Evolutionary conservation across 2,888 invertebrate species (phyloP), one percentile per base, ranked within the genome.

Genomic region (Diadegma fenestrale): DNA sequence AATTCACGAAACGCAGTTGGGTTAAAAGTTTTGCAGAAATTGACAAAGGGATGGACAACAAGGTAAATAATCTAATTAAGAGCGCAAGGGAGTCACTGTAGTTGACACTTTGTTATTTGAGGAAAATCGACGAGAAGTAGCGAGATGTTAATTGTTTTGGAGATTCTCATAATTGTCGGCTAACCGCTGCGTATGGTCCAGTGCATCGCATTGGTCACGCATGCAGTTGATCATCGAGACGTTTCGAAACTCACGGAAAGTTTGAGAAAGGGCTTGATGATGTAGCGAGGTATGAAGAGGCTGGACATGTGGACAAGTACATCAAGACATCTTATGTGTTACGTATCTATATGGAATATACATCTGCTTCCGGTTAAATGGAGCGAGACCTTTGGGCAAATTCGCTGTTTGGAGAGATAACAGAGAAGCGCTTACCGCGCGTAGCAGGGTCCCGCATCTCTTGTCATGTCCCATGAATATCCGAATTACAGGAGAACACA

Each of bases 391-490:
- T 61, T 48, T 80, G 64, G 63, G 73, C 63, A 43, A 72, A 72
- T 72, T 54, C 72, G 69, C 72, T 66, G 73, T 73, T 73, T 43
- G 80, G 54, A 30, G 43, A 73, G 72, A 80, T 66, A 80, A 80
- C 80, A 43, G 80, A 66, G 54, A 33, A 14, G 54, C 73, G 80
- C 80, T 80, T 73, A 64, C 30, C 30, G 54, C 30, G 54, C 41
- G 37, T 19, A 41, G 37, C 12, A 41, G 77, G 10, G 4, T 72
- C 72, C 48, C 33, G 37, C 33, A 48, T 66, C 78, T 78, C 80
- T 58, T 68, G 80, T 72, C 80, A 51, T 80, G 80, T 64, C 22
- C 80, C 80, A 80, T 80, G 80, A 80, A 80, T 80, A 80, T 72
- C 72, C 71, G 72, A 72, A 69, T 63, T 75, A 69, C 64, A 66